Evolutionary conservation across 2,113 vertebrate species (phyloP).

Genomic region (Entosphenus tridentatus): DNA sequence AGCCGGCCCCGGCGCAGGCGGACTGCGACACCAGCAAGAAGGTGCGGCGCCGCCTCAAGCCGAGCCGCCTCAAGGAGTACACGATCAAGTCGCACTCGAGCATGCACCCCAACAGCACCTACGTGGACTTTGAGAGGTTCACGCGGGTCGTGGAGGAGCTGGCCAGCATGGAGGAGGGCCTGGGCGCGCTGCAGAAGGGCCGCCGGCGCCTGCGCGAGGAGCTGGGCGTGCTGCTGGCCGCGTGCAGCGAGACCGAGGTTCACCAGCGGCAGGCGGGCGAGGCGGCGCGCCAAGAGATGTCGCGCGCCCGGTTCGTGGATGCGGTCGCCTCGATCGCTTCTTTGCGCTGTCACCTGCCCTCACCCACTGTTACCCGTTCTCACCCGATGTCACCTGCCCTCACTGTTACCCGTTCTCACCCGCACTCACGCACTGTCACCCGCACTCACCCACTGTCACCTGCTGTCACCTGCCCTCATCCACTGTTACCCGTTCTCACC

Average conservation of each 20-base stretch:
- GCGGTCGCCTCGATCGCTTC: background rate
- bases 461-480: background rate
- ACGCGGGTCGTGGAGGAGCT: conserved; percentile 82
- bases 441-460: background rate
- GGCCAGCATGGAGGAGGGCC: conserved; percentile 45
- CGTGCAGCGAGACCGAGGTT: conserved; percentile 62
- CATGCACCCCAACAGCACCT: conserved; percentile 96
- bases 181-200: conserved; percentile 50
- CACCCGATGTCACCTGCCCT: background rate
- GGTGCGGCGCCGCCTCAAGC: conserved; percentile 68
- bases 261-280: conserved; percentile 65
- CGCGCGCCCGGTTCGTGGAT: conserved; percentile 22
- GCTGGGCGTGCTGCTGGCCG: conserved; percentile 55
- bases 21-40: conserved; percentile 55
- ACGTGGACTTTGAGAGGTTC: conserved; percentile 90
- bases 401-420: background rate
- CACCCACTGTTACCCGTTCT: background rate
- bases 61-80: conserved; percentile 87
- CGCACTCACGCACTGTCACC: background rate
- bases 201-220: conserved; percentile 60
- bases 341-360: background rate
- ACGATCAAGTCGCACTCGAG: conserved; percentile 97
- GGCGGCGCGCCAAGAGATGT: conserved; percentile 34
- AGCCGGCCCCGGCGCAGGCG: background rate
- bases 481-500: background rate